Evolutionary conservation across 1,140 invertebrate genomes (phyloP).

Genomic region (Hyposmocoma kahamanoa): DNA sequence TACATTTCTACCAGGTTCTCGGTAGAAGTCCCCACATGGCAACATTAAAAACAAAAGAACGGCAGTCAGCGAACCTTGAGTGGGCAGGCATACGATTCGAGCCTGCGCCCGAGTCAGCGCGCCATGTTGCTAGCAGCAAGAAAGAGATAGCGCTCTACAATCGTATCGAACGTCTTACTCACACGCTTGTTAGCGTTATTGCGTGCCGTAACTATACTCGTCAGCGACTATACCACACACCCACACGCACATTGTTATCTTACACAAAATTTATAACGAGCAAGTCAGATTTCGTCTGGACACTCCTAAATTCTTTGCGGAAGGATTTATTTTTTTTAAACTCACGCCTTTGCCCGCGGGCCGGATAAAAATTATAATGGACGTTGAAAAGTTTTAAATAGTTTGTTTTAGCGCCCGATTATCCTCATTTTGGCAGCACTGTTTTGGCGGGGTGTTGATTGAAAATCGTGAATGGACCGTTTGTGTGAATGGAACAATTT

Average conservation of each 20-base stretch:
- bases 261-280: constrained; percentile 72
- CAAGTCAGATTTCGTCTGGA: constrained; percentile 67
- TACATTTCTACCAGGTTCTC: neutral
- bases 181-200: constrained; percentile 71
- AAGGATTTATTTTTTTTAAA: constrained; percentile 60
- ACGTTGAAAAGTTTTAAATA: constrained; percentile 31
- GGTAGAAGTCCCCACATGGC: constrained; percentile 34
- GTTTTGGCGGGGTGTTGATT: constrained; percentile 23
- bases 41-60: constrained; percentile 75
- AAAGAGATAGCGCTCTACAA: constrained; percentile 49
- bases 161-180: constrained; percentile 30
- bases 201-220: constrained; percentile 72
- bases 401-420: constrained; percentile 37
- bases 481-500: constrained; percentile 8
- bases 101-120: constrained; percentile 70
- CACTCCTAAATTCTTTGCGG: constrained; percentile 71
- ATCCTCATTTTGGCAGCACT: constrained; percentile 44
- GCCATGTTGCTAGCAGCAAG: constrained; percentile 64
- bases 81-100: constrained; percentile 75
- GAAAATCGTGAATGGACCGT: constrained; percentile 22
- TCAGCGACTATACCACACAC: constrained; percentile 66
- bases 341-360: constrained; percentile 37
- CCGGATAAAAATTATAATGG: constrained; percentile 61
- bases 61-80: constrained; percentile 75
- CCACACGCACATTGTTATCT: constrained; percentile 71